Percentiles rank a stretch among this genome's conserved stretches.
Conservation (phyloP, 2,797 vertebrate genomes). For the Oryzias sinensis region DNA sequence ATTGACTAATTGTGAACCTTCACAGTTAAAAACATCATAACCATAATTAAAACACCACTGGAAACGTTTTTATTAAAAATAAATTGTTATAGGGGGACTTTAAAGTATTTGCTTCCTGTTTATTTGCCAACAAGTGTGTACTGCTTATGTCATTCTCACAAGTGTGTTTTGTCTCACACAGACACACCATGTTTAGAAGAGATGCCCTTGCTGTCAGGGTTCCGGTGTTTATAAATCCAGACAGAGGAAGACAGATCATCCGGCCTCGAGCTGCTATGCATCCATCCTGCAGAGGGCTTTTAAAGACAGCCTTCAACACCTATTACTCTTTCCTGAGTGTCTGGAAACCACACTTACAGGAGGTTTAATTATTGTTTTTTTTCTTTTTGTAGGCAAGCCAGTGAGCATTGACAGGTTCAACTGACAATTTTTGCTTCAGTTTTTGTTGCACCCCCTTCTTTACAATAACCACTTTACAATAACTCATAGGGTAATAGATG, state of each 20-base stretch:
- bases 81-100: no score
- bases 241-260: constrained; percentile 58
- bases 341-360: constrained; percentile 35
- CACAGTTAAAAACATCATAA: no score
- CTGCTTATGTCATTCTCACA: neutral
- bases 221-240: constrained; percentile 62
- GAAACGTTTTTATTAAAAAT: no score
- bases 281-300: constrained; percentile 58
- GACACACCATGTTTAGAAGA: constrained; percentile 28
- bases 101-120: neutral
- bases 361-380: constrained; percentile 21
- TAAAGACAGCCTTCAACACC: constrained; percentile 58
- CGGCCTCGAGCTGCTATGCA: constrained; percentile 55
- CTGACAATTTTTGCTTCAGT: no score
- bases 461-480: no score
- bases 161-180: constrained; percentile 7
- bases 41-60: no score
- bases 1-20: no score
- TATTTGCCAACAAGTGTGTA: constrained; percentile 13
- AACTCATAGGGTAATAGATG: no score
- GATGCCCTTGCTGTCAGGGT: constrained; percentile 50
- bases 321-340: constrained; percentile 49
- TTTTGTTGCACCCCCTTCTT: no score
- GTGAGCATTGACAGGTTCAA: constrained; percentile 6
- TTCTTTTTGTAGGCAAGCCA: constrained; percentile 7